Conservation (phyloP, 2,113 vertebrate species). For the Otolemur garnettii region DNA sequence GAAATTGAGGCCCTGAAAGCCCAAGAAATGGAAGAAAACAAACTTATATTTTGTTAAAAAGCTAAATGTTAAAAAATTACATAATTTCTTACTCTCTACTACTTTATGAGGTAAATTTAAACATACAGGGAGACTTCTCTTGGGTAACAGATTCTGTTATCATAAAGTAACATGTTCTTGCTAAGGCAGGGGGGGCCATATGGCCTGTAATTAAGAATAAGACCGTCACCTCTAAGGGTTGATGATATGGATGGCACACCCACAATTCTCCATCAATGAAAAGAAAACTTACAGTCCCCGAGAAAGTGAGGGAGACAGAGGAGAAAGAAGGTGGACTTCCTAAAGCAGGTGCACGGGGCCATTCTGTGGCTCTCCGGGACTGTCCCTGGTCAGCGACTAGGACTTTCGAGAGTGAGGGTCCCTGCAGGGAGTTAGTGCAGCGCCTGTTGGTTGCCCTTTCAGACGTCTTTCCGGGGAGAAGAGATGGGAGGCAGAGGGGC, state of each 20-base stretch:
- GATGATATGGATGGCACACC: not conserved
- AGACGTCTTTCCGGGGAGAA: not conserved
- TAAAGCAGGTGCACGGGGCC: not conserved
- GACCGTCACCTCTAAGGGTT: not conserved
- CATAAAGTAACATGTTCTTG: not conserved
- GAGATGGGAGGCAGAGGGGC: not conserved
- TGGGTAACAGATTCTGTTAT: not conserved
- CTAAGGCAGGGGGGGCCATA: not conserved
- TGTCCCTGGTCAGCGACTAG: not conserved
- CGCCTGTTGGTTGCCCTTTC: not conserved
- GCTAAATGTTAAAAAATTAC: not conserved
- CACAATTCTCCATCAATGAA: not conserved
- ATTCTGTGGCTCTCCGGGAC: not conserved
- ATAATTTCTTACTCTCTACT: not conserved
- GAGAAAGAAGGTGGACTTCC: not conserved
- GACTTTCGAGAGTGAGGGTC: not conserved
- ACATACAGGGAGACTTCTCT: not conserved
- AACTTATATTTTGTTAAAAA: not conserved
- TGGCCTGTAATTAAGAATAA: not conserved
- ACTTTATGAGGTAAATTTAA: not conserved
- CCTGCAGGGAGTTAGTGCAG: not conserved
- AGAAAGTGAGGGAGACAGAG: no score
- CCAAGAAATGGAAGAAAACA: constrained; percentile 51
- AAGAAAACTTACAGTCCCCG: not conserved
- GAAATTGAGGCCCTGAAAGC: constrained; percentile 39